Conservation (phyloP, 2,797 vertebrate genomes). For the Gadopsis marmoratus region DNA sequence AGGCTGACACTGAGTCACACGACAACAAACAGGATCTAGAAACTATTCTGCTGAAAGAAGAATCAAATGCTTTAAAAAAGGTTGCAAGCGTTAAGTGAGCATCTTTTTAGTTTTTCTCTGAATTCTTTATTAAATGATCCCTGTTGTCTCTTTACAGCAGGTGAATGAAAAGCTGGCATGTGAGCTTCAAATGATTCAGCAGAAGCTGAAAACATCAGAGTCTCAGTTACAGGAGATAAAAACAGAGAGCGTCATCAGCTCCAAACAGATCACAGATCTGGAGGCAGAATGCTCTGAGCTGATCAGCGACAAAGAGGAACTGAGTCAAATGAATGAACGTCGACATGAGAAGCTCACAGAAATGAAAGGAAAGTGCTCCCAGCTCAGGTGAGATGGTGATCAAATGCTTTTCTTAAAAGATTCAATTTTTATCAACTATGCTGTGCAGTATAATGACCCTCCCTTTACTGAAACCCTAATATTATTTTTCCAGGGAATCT, state of each 20-base stretch:
- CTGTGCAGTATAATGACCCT: neutral
- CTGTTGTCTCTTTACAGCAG: slow-evolving; percentile 58
- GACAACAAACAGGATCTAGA: slow-evolving; percentile 71
- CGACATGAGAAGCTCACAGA: slow-evolving; percentile 59
- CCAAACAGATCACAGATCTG: slow-evolving; percentile 68
- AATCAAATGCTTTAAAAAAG: slow-evolving; percentile 68
- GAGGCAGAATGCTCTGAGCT: slow-evolving; percentile 74
- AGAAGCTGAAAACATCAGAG: slow-evolving; percentile 63
- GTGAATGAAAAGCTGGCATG: slow-evolving; percentile 74
- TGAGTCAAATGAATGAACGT: slow-evolving; percentile 46
- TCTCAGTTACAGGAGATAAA: slow-evolving; percentile 73
- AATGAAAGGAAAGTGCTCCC: slow-evolving; percentile 62
- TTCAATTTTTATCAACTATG: neutral
- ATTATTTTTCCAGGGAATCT: slow-evolving; percentile 61
- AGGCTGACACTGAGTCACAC: slow-evolving; percentile 35
- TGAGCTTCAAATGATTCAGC: slow-evolving; percentile 73
- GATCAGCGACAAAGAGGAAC: slow-evolving; percentile 75
- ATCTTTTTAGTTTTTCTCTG: neutral
- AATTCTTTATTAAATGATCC: neutral
- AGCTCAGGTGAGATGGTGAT: slow-evolving; percentile 71
- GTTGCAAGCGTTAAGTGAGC: slow-evolving; percentile 41
- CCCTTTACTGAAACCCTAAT: neutral
- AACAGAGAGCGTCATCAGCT: slow-evolving; percentile 66
- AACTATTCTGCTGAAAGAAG: slow-evolving; percentile 60
- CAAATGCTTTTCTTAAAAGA: neutral